Evolutionary conservation across 2,113 vertebrate species (phyloP).

Genomic region (Ailurus styani): DNA sequence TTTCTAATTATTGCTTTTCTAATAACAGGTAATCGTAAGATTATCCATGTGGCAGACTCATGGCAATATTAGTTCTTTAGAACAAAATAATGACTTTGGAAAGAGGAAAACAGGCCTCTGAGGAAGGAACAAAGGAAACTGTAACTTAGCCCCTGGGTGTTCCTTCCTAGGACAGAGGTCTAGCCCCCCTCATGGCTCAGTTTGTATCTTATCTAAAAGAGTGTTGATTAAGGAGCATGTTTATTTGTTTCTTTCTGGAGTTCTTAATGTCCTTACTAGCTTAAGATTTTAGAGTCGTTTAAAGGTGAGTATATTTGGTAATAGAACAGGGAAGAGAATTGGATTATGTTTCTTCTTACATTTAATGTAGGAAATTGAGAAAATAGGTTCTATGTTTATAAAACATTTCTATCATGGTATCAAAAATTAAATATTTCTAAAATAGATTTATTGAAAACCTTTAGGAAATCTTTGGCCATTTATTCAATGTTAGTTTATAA

Average conservation of each 20-base stretch:
- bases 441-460: neutral
- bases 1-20: slow-evolving; percentile 22
- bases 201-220: neutral
- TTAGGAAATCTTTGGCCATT: neutral
- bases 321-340: neutral
- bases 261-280: neutral
- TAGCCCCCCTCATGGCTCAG: neutral
- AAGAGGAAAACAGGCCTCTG: neutral
- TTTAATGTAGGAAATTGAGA: neutral
- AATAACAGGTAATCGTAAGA: neutral
- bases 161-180: neutral
- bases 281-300: neutral
- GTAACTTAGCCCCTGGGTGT: neutral
- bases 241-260: neutral
- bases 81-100: slow-evolving; percentile 1
- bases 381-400: neutral
- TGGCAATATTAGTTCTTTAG: neutral
- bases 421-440: neutral
- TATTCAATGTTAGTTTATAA: neutral
- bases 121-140: neutral
- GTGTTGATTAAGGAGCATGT: neutral
- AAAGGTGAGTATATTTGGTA: neutral
- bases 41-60: neutral
- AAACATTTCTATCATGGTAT: neutral
- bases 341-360: neutral